These are phyloP conservation scores for Antennarius maculatus DNA, from an alignment of 2,797 vertebrate genomes.

Conservation along the genomic window DNA sequence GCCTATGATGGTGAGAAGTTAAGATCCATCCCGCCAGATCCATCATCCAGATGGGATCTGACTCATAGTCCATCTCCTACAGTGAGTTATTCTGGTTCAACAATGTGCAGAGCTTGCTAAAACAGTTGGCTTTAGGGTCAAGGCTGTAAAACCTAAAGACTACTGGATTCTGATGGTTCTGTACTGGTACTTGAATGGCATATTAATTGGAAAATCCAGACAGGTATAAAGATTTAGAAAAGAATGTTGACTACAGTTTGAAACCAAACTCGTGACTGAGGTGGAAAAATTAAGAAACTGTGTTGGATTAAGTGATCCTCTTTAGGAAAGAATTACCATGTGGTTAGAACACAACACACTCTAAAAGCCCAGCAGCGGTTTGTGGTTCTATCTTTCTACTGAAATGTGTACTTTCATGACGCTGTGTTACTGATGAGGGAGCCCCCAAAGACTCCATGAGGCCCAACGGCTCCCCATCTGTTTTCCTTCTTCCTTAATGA, in stretches of 20 bases:
- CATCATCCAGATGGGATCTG: neutral
- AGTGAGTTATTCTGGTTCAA: conserved; percentile 48
- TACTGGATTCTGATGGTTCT: conserved; percentile 1
- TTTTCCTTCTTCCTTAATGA: conserved; percentile 65
- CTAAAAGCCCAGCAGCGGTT: conserved; percentile 17
- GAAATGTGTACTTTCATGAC: conserved; percentile 33
- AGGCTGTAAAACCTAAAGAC: neutral
- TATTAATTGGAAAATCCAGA: conserved; percentile 10
- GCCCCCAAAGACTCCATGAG: conserved; percentile 28
- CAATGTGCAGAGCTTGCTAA: conserved; percentile 10
- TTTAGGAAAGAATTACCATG: conserved; percentile 18
- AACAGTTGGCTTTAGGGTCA: conserved; percentile 8
- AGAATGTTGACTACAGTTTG: no score
- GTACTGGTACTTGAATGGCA: conserved; percentile 11
- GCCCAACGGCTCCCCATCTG: conserved; percentile 54
- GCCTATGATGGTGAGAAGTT: neutral
- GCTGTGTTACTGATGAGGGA: conserved; percentile 27
- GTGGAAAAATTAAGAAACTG: conserved; percentile 6
- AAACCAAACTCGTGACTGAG: conserved; percentile 10
- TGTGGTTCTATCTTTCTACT: conserved; percentile 21
- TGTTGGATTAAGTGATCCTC: conserved; percentile 12
- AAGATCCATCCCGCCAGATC: neutral
- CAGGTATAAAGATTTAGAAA: conserved; percentile 1
- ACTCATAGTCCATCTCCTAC: conserved; percentile 19
- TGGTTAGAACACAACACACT: conserved; percentile 17